phyloP scores from a whole-genome alignment of 92 coral and sea anemone genomes.

The Micromussa lordhowensis region DNA sequence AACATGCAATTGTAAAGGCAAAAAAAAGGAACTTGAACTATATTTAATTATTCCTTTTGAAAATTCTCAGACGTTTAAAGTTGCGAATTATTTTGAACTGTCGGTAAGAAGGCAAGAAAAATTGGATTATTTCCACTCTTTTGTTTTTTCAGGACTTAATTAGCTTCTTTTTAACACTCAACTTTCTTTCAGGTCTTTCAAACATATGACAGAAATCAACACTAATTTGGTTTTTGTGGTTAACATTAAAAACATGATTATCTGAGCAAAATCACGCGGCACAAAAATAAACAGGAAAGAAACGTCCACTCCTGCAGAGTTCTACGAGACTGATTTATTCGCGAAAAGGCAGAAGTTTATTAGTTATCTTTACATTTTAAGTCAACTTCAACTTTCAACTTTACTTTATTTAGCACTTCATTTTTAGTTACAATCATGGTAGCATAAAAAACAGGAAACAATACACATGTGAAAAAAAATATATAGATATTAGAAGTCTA shows the following conservation, averaged over 20 bases:
- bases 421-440: too few relatives aligned
- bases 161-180: slow-evolving; percentile 1
- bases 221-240: background rate
- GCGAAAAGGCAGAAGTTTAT: background rate
- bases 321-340: background rate
- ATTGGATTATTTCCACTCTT: background rate
- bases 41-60: background rate
- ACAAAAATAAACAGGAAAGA: background rate
- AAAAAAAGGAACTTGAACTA: background rate
- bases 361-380: too few relatives aligned
- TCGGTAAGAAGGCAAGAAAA: background rate
- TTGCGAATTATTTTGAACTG: background rate
- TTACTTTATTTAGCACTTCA: too few relatives aligned
- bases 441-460: too few relatives aligned
- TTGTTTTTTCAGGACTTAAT: background rate
- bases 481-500: too few relatives aligned
- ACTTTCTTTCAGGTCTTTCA: background rate
- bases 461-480: too few relatives aligned
- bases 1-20: background rate
- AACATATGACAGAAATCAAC: background rate
- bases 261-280: background rate
- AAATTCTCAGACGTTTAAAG: background rate
- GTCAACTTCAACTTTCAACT: too few relatives aligned
- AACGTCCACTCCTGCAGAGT: background rate
- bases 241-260: background rate